Evolutionary conservation across 2,888 invertebrate species (phyloP), one percentile per base, ranked within the genome.

Genomic region (Drosophila tripunctata): DNA sequence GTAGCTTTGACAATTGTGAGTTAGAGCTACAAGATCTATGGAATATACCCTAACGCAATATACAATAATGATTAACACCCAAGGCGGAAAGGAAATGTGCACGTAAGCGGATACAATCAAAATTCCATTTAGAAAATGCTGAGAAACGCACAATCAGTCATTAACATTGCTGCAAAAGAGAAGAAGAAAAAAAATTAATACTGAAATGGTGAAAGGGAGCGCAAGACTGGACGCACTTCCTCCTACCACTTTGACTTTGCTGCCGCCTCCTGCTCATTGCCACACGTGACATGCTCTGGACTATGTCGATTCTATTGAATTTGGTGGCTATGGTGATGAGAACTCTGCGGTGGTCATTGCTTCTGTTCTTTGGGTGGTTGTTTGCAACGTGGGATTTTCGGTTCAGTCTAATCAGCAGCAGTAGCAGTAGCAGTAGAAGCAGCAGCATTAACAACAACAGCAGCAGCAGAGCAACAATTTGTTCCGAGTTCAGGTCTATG

Each of bases 41-140:
- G 21, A 62, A 45, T 48, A 45, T 48, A 55, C 36, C 38, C 36
- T 27, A 7, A 30, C 22, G 12, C 17, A n/a, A n/a, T n/a, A 51
- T 40, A 35, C 22, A 38, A 60, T 45, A 58, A 60, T 75, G 76
- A 75, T 75, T 75, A 75, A 75, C 75, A 75, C 72, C 60, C 75
- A 45, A 43, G 58, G 56, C 55, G 56, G 44, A 38, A 61, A 51
- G 67, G 51, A 64, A 64, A 66, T 67, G 75, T 69, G 78, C 87
- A 83, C 85, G 85, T 77, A 85, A 79, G 74, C 86, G 86, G 86
- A 87, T 79, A 86, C 87, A 87, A 86, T 86, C 86, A 86, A 87
- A 86, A 86, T 81, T 86, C 75, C 86, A 83, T 86, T 83, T 83
- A 51, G 66, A 67, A 75, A 68, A 62, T 56, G 73, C 72, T 73